Evolutionary conservation across 2,113 vertebrate species (phyloP).

Genomic region (Salvelinus sp.): DNA sequence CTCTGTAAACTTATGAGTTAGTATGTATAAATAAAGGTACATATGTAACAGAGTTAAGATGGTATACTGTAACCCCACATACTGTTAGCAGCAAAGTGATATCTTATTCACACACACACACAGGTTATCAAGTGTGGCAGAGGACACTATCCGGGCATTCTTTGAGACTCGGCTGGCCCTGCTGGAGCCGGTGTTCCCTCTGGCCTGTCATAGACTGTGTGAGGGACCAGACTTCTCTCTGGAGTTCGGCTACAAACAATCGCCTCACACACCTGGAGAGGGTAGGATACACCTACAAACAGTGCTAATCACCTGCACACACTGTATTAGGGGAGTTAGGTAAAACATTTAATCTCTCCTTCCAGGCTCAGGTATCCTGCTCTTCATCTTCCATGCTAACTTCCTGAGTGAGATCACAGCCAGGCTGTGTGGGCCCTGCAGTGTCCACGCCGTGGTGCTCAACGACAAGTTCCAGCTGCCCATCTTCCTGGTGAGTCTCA

Average conservation of each 20-base stretch:
- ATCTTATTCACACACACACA: not conserved
- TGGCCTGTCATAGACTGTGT: slow-evolving; percentile 91
- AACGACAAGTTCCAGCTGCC: slow-evolving; percentile 98
- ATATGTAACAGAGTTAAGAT: too few relatives aligned
- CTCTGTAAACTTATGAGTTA: too few relatives aligned
- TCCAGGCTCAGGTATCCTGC: slow-evolving; percentile 88
- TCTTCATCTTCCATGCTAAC: slow-evolving; percentile 94
- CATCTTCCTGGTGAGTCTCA: slow-evolving; percentile 30
- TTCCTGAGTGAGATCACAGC: slow-evolving; percentile 87
- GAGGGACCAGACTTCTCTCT: slow-evolving; percentile 91
- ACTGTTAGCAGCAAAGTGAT: too few relatives aligned
- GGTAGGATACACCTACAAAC: slow-evolving; percentile 68
- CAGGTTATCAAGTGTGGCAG: slow-evolving; percentile 88
- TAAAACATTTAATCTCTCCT: not conserved
- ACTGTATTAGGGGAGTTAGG: too few relatives aligned
- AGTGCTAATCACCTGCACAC: too few relatives aligned
- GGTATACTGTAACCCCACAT: too few relatives aligned
- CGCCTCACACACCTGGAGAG: slow-evolving; percentile 81
- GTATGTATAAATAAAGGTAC: too few relatives aligned
- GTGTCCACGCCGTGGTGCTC: slow-evolving; percentile 93
- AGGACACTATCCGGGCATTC: slow-evolving; percentile 87
- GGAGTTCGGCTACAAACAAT: slow-evolving; percentile 87
- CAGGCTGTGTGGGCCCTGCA: slow-evolving; percentile 90
- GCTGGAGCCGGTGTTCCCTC: slow-evolving; percentile 88
- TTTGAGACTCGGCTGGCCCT: slow-evolving; percentile 88